These are phyloP conservation scores for Bimastos eiseni DNA, from an alignment of 2,888 invertebrate genomes.

Conservation along the genomic window DNA sequence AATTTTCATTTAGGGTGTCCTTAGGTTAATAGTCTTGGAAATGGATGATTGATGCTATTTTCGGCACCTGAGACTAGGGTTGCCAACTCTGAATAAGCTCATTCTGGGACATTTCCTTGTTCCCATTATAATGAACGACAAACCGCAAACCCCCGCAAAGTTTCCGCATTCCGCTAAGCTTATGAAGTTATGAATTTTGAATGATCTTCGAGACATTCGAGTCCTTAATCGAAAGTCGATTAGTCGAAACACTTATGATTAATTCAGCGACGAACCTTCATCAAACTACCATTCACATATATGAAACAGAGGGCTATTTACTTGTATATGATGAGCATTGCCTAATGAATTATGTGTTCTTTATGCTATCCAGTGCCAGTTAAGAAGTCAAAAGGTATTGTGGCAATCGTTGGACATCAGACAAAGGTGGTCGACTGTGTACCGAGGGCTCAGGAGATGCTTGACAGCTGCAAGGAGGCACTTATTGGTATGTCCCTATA, in stretches of 20 bases:
- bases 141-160: no score
- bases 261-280: neutral
- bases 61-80: neutral
- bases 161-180: no score
- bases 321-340: neutral
- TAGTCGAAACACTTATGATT: no score
- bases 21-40: neutral
- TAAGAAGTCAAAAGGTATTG: constrained; percentile 14
- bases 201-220: no score
- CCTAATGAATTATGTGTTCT: neutral
- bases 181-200: no score
- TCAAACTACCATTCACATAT: neutral
- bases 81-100: no score
- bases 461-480: neutral
- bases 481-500: neutral
- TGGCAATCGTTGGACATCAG: neutral
- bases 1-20: no score
- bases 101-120: no score
- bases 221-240: no score
- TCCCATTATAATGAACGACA: no score
- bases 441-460: neutral
- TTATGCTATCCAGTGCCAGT: constrained; percentile 7
- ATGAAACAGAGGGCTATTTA: neutral
- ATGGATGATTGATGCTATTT: neutral
- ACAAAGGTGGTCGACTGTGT: neutral